These are phyloP conservation scores for Passer montanus DNA, from an alignment of 2,113 vertebrate species.

Conservation along the genomic window DNA sequence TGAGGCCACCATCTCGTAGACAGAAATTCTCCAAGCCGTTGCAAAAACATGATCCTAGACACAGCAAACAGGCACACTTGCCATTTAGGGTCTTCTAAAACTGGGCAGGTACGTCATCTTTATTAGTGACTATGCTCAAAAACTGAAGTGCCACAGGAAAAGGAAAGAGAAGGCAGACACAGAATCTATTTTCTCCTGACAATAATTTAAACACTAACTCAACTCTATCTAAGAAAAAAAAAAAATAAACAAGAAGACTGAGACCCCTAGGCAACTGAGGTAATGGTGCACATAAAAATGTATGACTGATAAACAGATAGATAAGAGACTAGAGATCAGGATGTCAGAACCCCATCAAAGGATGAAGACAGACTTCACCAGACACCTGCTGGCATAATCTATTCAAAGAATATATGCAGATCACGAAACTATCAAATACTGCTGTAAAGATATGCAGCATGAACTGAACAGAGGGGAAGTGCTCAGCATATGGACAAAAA, in stretches of 20 bases:
- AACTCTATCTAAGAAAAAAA: not conserved
- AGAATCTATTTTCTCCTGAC: not conserved
- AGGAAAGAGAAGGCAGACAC: not conserved
- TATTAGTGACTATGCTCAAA: not conserved
- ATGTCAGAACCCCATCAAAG: not conserved
- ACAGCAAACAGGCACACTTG: not conserved
- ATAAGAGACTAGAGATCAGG: not conserved
- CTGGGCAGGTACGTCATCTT: accelerated
- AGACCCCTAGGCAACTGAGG: not conserved
- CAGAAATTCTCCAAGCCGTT: not conserved
- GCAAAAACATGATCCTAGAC: not conserved
- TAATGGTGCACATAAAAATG: not conserved
- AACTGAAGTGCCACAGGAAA: not conserved
- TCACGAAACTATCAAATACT: not conserved
- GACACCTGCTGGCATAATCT: not conserved
- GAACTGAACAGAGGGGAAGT: not conserved
- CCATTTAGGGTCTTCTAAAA: not conserved
- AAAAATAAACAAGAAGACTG: not conserved
- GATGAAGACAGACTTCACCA: not conserved
- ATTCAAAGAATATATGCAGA: not conserved
- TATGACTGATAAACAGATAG: not conserved
- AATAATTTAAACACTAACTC: not conserved
- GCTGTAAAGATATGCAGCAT: not conserved
- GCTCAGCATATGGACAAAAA: not conserved
- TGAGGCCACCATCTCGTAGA: accelerated